phyloP scores from a whole-genome alignment of 2,113 vertebrate genomes.

The Prolemur simus region DNA sequence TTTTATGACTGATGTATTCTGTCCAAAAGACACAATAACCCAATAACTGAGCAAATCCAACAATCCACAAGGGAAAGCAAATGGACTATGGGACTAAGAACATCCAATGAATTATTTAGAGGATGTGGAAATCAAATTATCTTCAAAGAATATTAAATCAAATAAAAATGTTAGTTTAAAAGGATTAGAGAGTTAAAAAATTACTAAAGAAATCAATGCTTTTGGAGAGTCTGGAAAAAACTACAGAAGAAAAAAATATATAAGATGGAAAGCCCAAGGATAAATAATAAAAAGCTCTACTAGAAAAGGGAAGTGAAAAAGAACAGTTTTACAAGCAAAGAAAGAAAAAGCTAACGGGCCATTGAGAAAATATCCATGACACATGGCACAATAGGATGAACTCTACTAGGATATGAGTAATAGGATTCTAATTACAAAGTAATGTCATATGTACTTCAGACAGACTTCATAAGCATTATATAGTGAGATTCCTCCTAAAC shows the following conservation, averaged over 20 bases:
- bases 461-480: neutral
- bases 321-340: neutral
- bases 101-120: neutral
- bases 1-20: neutral
- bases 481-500: neutral
- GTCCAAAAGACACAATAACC: neutral
- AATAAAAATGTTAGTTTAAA: slow-evolving; percentile 52
- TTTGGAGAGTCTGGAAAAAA: neutral
- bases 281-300: slow-evolving; percentile 4
- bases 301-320: neutral
- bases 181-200: neutral
- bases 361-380: neutral
- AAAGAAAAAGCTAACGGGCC: neutral
- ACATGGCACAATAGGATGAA: neutral
- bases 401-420: neutral
- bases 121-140: slow-evolving; percentile 33
- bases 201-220: slow-evolving; percentile 16
- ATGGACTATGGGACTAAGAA: neutral
- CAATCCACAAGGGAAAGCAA: neutral
- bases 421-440: neutral
- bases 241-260: neutral
- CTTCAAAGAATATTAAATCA: slow-evolving; percentile 9
- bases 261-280: neutral
- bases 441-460: neutral
- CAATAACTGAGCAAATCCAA: neutral